Base-by-base conservation (phyloP, 2,888 invertebrate species). In the Corbicula japonica region DNA sequence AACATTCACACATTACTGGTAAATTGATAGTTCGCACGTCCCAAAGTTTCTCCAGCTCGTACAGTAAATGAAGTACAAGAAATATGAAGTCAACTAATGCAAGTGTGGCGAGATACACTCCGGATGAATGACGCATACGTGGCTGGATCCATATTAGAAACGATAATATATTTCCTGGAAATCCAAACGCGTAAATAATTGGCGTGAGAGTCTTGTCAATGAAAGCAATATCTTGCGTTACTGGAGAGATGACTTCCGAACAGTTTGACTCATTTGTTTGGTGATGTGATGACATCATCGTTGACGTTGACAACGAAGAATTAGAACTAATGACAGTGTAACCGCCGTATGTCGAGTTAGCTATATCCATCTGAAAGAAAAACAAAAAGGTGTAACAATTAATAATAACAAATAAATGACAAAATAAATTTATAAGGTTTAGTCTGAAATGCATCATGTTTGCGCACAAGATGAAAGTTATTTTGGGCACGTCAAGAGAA, bases 111-210 rank as follows among this genome's bases (percentile, higher is more conserved):
- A 93, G 86, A 83, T 93, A 93, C 63, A 89, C 91, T 32, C 93
- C 93, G 15, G 93, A 93, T 1, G 93, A 92, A 66, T 92, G 92
- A 15, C 92, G 88, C 93, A 93, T 93, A 62, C 90, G 86, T 63
- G 88, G 90, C 56, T 90, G 89, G 34, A 93, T 89, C 93, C 93
- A 93, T 52, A 93, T 89, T 44, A 91, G 70, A 68, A 93, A 89
- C 5, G 92, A 90, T n/a, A 93, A 72, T 60, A 92, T 87, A 80
- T 93, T 93, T 61, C 93, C 92, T 0, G 93, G 92, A 70, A 93
- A 91, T n/a, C 93, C 93, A 23, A 93, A 76, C 35, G 87, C 81
- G 83, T 91, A 93, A 63, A 91, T 91, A 44, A 92, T 78, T 2
- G 91, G 92, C 3, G 92, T 89, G 21, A 92, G 80, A 69, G 89